Base-by-base conservation (phyloP, 2,888 invertebrate species). In the Noctua fimbriata region DNA sequence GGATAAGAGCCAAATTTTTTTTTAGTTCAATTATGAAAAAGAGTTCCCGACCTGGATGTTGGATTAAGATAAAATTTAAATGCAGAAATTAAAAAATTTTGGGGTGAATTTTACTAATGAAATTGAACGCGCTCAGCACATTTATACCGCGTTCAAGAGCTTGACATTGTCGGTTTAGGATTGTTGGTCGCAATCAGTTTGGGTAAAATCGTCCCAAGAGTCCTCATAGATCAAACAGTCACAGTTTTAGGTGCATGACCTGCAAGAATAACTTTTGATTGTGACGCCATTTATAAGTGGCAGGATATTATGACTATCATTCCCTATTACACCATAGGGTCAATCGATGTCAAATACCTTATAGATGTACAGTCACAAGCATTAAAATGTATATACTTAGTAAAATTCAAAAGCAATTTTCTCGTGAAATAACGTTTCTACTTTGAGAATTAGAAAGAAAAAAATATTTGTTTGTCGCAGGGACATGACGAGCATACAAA, bases 291-390 rank as follows among this genome's bases (percentile, higher is more conserved):
- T 79, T 47, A 55, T 82, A 60, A 69, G 24, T 32, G 60, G 3
- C n/a, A 52, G n/a, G 0, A 44, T 65, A 41, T 16, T n/a, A 24
- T 76, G 69, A 32, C 2, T 76, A 69, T 83, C 47, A 44, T 75
- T 60, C 6, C 32, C 18, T 44, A 44, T 60, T 60, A 44, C 41
- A 69, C 60, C 32, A 75, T 52, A 67, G 41, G 83, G 83, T 69
- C 58, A 52, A 9, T 7, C 24, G 7, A 28, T 55, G 69, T 83
- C 52, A 83, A 75, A 52, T 9, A 69, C 1, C 41, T 41, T 41
- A 44, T 44, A 52, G 32, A 18, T 2, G 58, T 60, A 28, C n/a
- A n/a, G 4, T n/a, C 0, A 16, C 58, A 14, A 60, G 14, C 58
- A 60, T 28, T 28, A 60, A 60, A 58, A 58, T 58, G n/a, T n/a